phyloP scores from a whole-genome alignment of 2,888 invertebrate species.

The Trileptium ribeirensis region DNA sequence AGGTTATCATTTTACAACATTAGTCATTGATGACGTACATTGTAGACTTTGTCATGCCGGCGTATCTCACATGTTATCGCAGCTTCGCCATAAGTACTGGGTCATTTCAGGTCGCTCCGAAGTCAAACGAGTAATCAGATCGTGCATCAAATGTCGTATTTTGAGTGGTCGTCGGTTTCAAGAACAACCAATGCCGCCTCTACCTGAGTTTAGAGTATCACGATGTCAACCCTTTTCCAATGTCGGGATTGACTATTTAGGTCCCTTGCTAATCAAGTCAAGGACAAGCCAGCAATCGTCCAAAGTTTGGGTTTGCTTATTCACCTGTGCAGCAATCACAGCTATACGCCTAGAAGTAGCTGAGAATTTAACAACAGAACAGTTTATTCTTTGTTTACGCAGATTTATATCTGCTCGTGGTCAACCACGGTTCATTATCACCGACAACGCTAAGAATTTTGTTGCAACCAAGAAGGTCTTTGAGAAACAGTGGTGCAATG shows the following conservation, averaged over 20 bases:
- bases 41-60: slow-evolving; percentile 11
- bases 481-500: slow-evolving; percentile 20
- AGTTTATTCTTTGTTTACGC: slow-evolving; percentile 45
- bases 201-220: background rate
- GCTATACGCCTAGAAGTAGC: slow-evolving; percentile 51
- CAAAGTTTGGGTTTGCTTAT: slow-evolving; percentile 48
- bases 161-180: background rate
- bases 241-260: slow-evolving; percentile 50
- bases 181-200: background rate
- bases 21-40: background rate
- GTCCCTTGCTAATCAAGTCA: slow-evolving; percentile 46
- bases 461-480: slow-evolving; percentile 47
- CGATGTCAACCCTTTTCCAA: slow-evolving; percentile 22
- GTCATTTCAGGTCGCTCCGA: slow-evolving; percentile 15
- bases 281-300: slow-evolving; percentile 34
- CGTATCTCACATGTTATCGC: slow-evolving; percentile 1
- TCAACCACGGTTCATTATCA: slow-evolving; percentile 44
- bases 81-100: slow-evolving; percentile 22
- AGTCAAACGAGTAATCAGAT: slow-evolving; percentile 8
- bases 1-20: background rate
- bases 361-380: slow-evolving; percentile 41
- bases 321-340: slow-evolving; percentile 51
- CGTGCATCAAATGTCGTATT: background rate
- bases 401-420: slow-evolving; percentile 48
- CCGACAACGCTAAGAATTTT: slow-evolving; percentile 53